phyloP scores from a whole-genome alignment of 2,888 invertebrate species.

The Chaitophorus viminalis region DNA sequence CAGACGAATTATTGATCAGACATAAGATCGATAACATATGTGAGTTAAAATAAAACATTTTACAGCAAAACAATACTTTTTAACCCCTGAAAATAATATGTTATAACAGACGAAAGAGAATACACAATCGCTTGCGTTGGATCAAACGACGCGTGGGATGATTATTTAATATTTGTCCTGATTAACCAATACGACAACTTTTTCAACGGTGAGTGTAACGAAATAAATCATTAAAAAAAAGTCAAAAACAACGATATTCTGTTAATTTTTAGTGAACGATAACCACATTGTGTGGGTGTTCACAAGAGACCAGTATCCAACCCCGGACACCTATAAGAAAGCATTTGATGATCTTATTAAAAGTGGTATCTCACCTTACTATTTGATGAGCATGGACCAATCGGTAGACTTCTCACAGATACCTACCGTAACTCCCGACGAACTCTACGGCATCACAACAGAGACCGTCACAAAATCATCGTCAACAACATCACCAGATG shows the following conservation, averaged over 20 bases:
- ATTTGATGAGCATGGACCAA: constrained; percentile 16
- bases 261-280: neutral
- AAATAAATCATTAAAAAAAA: too few species aligned
- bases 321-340: neutral
- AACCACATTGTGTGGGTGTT: neutral
- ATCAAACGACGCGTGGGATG: neutral
- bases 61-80: neutral
- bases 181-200: constrained; percentile 5
- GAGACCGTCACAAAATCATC: neutral
- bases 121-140: constrained; percentile 11
- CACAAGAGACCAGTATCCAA: neutral
- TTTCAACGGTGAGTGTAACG: neutral
- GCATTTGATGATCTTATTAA: neutral
- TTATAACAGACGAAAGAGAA: neutral
- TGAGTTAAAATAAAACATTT: neutral
- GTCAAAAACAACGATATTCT: neutral
- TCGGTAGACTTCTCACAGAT: neutral
- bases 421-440: neutral
- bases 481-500: neutral
- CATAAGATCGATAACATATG: neutral
- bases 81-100: neutral
- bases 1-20: neutral
- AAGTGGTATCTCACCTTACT: neutral
- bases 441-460: neutral
- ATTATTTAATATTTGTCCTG: neutral